phyloP scores from a whole-genome alignment of 1,140 invertebrate genomes.

The Ridgeia piscesae region DNA sequence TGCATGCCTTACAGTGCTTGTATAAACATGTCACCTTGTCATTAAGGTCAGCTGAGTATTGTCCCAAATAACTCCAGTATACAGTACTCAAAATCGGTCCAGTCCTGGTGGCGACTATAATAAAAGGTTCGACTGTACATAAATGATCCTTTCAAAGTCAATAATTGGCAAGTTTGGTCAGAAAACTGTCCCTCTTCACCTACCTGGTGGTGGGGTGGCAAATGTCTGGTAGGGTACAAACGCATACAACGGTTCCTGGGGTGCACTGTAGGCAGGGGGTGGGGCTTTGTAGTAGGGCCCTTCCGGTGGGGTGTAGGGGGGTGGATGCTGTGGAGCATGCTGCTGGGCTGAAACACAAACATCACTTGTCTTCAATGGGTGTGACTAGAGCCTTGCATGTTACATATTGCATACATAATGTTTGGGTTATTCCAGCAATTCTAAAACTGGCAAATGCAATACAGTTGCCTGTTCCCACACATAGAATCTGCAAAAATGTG shows the following conservation, averaged over 20 bases:
- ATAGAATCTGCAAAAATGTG: not conserved
- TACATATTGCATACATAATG: not conserved
- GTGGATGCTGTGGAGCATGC: conserved; percentile 83
- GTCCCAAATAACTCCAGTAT: no score
- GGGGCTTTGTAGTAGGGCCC: conserved; percentile 85
- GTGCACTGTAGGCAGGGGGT: conserved; percentile 84
- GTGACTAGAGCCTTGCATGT: not conserved
- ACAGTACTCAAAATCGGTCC: no score
- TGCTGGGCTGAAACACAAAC: conserved; percentile 50
- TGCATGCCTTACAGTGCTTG: no score
- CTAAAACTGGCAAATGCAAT: conserved; percentile 6
- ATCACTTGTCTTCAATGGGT: not conserved
- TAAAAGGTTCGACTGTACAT: no score
- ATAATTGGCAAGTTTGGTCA: no score
- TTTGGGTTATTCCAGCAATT: not conserved
- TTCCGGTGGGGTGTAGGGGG: conserved; percentile 79
- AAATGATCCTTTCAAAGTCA: no score
- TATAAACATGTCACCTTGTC: no score
- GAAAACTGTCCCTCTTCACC: conserved; percentile 27
- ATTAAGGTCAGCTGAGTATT: no score
- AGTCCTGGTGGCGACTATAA: no score
- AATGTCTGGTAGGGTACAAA: conserved; percentile 85
- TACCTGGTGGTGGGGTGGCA: conserved; percentile 70
- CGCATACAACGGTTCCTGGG: conserved; percentile 79
- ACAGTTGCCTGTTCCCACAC: not conserved